Evolutionary conservation across 1,140 invertebrate species (phyloP).

Genomic region (Aphidius gifuensis): DNA sequence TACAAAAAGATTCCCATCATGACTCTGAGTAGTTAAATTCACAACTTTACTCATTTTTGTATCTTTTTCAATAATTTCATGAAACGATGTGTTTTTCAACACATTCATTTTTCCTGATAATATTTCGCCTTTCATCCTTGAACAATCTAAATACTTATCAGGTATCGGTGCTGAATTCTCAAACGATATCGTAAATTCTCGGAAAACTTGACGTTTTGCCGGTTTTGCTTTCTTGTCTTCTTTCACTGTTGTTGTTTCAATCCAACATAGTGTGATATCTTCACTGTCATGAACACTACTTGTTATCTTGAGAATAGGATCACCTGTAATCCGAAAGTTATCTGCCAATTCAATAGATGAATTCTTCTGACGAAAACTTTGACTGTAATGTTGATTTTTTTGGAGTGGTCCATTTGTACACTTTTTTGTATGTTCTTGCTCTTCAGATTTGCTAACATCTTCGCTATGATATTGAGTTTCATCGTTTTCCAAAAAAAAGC

Average conservation of each 20-base stretch:
- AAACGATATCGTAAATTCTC: slow-evolving; percentile 37
- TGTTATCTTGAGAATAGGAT: slow-evolving; percentile 18
- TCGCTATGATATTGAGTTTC: background rate
- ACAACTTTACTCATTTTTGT: slow-evolving; percentile 29
- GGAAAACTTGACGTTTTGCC: slow-evolving; percentile 28
- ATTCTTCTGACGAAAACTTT: slow-evolving; percentile 12
- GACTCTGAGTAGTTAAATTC: slow-evolving; percentile 25
- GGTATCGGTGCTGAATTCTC: slow-evolving; percentile 35
- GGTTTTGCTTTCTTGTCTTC: slow-evolving; percentile 28
- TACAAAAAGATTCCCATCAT: background rate
- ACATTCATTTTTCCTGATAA: slow-evolving; percentile 12
- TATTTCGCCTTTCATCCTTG: slow-evolving; percentile 27
- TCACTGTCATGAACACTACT: slow-evolving; percentile 30
- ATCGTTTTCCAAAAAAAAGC: background rate
- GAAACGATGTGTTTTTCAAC: slow-evolving; percentile 19
- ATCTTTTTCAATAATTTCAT: slow-evolving; percentile 31
- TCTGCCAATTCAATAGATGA: slow-evolving; percentile 13
- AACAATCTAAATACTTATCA: slow-evolving; percentile 31
- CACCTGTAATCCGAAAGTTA: slow-evolving; percentile 16
- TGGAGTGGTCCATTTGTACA: background rate
- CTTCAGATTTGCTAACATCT: background rate
- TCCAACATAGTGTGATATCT: slow-evolving; percentile 36
- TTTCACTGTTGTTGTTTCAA: slow-evolving; percentile 34
- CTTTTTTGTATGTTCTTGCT: background rate
- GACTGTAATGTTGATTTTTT: slow-evolving; percentile 18